Base-by-base conservation (phyloP, 1,140 invertebrate species). In the Bombus polaris region DNA sequence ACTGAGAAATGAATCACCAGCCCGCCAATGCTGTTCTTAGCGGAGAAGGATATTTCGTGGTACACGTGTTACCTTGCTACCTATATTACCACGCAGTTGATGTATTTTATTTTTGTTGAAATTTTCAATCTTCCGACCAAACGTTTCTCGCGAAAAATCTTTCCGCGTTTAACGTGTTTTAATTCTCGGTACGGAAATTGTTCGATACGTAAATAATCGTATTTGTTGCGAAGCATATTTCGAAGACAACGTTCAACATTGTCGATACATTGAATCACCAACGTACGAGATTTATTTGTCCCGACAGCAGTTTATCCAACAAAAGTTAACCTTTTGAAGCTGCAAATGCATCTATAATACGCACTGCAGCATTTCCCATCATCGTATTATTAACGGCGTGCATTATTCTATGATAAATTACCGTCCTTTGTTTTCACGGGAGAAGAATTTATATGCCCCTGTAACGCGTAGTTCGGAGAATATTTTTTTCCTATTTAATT, bases 311-410 rank as follows among this genome's bases (percentile, higher is more conserved):
- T 66, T 37, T 47, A 4, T 47, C 37, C 35, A 12, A 8, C 25
- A 53, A 53, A 32, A 18, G 15, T 18, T 66, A 53, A 35, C 32
- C 4, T 53, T 80, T 53, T 53, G 65, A 25, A 13, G 3, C 42
- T 53, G 0, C 4, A 25, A 53, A 42, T 37, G n/a, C n/a, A 12
- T 53, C 65, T 25, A 70, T 42, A 35, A 53, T 57, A 71, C 66
- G 78, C 65, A 80, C 8, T 80, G 78, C 66, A 71, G 32, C 35
- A 39, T 80, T 80, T 47, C 44, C 25, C 9, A 70, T n/a, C 42
- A 3, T 37, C 25, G 78, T n/a, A 47, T 80, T 80, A 80, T 70
- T 80, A 80, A 80, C 25, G 35, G 15, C 25, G 44, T n/a, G 42
- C 57, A 70, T 71, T 80, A 37, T 70, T 53, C 65, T 37, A 12